Percentiles rank a stretch among this genome's conserved stretches.
Conservation (phyloP, 53 echinoderm and acorn worm species). For the Patiria pectinifera region DNA sequence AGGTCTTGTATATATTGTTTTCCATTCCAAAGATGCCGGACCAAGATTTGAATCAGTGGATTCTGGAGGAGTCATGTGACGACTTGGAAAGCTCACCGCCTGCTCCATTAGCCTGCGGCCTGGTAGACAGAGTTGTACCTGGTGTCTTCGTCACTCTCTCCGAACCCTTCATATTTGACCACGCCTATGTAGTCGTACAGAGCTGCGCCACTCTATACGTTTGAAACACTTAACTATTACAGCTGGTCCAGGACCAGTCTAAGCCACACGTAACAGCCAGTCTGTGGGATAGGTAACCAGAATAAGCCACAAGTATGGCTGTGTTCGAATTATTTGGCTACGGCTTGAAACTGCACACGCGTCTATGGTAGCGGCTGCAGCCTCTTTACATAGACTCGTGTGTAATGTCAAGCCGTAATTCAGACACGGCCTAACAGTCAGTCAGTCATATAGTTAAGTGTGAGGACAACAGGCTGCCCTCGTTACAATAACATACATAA, state of each 20-base stretch:
- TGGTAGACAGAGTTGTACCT: neutral
- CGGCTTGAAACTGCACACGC: too few relatives aligned
- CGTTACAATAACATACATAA: too few relatives aligned
- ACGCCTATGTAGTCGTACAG: constrained; percentile 1
- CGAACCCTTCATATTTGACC: neutral
- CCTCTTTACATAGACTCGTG: too few relatives aligned
- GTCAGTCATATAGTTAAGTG: too few relatives aligned
- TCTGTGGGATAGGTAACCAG: too few relatives aligned
- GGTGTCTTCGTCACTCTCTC: neutral
- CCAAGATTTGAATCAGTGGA: constrained; percentile 30
- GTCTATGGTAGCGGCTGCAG: too few relatives aligned
- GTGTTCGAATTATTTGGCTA: too few relatives aligned
- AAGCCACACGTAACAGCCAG: neutral
- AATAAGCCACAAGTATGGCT: too few relatives aligned
- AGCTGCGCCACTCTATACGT: neutral
- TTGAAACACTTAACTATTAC: neutral
- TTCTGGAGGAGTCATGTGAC: constrained; percentile 28
- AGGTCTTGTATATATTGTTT: neutral
- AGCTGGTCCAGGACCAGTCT: neutral
- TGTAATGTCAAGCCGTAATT: too few relatives aligned
- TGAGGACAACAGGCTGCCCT: too few relatives aligned
- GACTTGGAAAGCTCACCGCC: neutral
- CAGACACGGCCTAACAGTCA: too few relatives aligned
- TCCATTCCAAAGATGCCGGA: neutral
- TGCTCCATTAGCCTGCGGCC: neutral